Percentiles rank a stretch among this genome's conserved stretches.
Evolutionary conservation across 30 jellyfish, hydroid and myxozoan genomes (phyloP).

Genomic region (Sanderia malayensis): DNA sequence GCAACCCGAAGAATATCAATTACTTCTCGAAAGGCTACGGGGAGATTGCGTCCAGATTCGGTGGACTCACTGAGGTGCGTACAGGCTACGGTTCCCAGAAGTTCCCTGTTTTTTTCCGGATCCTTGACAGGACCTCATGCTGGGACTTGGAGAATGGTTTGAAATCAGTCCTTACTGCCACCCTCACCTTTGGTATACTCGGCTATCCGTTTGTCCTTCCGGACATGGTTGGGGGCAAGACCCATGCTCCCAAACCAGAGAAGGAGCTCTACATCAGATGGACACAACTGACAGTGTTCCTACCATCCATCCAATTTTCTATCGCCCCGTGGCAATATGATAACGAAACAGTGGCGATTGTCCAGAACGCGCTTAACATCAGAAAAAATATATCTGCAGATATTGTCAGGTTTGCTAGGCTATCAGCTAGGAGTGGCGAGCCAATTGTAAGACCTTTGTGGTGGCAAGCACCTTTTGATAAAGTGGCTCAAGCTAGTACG

Average conservation of each 20-base stretch:
- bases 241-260: slow-evolving; percentile 60
- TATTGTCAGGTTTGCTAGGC: slow-evolving; percentile 44
- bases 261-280: slow-evolving; percentile 88
- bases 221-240: slow-evolving; percentile 98
- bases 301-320: slow-evolving; percentile 93
- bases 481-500: slow-evolving; percentile 39
- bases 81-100: slow-evolving; percentile 80
- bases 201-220: slow-evolving; percentile 94
- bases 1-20: slow-evolving; percentile 46
- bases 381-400: slow-evolving; percentile 47
- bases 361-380: slow-evolving; percentile 53
- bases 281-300: slow-evolving; percentile 79
- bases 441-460: slow-evolving; percentile 93
- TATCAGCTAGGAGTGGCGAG: slow-evolving; percentile 48
- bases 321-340: slow-evolving; percentile 95
- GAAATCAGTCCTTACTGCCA: slow-evolving; percentile 82
- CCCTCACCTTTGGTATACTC: slow-evolving; percentile 77
- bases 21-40: slow-evolving; percentile 67
- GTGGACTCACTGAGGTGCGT: slow-evolving; percentile 76
- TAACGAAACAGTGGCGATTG: slow-evolving; percentile 56
- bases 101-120: slow-evolving; percentile 63
- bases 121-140: slow-evolving; percentile 72
- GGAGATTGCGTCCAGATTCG: slow-evolving; percentile 65
- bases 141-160: slow-evolving; percentile 93
- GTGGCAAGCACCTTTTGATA: slow-evolving; percentile 90